Percentiles rank a stretch among this genome's conserved stretches.
Conservation (phyloP, 2,888 invertebrate genomes). For the Lepas anatifera region DNA sequence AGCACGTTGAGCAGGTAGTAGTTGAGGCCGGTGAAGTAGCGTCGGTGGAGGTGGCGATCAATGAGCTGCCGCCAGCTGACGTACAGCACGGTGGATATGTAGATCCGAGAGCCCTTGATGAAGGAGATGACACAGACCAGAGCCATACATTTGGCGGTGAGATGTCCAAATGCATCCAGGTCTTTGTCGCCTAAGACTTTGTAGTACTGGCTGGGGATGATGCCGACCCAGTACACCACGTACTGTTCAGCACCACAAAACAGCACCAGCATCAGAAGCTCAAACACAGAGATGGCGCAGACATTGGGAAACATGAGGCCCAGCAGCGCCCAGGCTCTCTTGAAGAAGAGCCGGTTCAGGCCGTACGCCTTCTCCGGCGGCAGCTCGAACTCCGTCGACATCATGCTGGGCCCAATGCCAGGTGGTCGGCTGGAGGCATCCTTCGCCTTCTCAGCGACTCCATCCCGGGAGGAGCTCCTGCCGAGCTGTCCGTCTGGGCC, state of each 20-base stretch:
- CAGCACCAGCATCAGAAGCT: neutral
- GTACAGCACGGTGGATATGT: conserved; percentile 37
- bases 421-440: too few relatives aligned
- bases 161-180: conserved; percentile 33
- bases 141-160: conserved; percentile 26
- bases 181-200: conserved; percentile 39
- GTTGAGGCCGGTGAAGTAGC: conserved; percentile 40
- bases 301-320: conserved; percentile 20
- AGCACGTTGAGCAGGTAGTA: conserved; percentile 40
- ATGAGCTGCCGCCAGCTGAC: conserved; percentile 39
- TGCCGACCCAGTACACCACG: conserved; percentile 41
- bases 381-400: too few relatives aligned
- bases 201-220: conserved; percentile 42
- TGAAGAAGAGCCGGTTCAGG: conserved; percentile 20
- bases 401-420: too few relatives aligned
- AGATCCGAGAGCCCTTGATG: conserved; percentile 36
- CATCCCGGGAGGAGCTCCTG: too few relatives aligned
- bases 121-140: conserved; percentile 33
- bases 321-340: conserved; percentile 17
- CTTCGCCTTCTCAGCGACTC: too few relatives aligned
- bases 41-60: conserved; percentile 36
- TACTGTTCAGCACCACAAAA: conserved; percentile 34
- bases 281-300: conserved; percentile 15
- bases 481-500: too few relatives aligned
- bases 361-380: too few relatives aligned